These are phyloP conservation scores for Camponotus vicinus DNA, from an alignment of 1,140 invertebrate species.

Conservation along the genomic window DNA sequence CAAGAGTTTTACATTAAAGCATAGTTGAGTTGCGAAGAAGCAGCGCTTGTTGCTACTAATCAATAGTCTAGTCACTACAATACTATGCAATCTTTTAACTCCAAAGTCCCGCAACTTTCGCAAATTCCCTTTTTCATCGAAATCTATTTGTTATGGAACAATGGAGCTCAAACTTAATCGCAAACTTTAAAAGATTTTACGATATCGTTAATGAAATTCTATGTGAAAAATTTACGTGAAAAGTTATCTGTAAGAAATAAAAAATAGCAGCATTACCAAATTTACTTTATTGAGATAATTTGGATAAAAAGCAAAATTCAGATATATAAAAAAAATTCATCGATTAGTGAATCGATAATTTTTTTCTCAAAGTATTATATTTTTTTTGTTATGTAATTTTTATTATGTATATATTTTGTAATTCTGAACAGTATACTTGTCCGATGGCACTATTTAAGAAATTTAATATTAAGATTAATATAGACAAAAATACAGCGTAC, in stretches of 20 bases:
- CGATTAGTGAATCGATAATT: neutral
- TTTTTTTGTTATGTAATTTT: neutral
- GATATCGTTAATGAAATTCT: conserved; percentile 61
- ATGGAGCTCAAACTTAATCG: conserved; percentile 36
- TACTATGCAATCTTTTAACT: neutral
- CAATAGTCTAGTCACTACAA: conserved; percentile 1
- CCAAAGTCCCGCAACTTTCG: neutral
- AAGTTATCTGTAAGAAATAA: conserved; percentile 25
- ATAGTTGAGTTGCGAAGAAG: neutral
- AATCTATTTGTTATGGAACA: conserved; percentile 18
- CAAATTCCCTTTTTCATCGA: neutral
- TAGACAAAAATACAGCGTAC: neutral
- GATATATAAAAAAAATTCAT: neutral
- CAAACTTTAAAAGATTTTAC: neutral
- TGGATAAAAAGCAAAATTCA: conserved; percentile 11
- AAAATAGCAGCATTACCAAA: conserved; percentile 45
- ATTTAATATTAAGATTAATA: neutral
- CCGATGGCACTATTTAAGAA: neutral
- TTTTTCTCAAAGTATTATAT: neutral
- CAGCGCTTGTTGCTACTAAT: neutral
- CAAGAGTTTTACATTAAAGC: neutral
- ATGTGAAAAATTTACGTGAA: neutral
- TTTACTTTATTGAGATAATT: conserved; percentile 16
- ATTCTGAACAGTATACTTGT: neutral
- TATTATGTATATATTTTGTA: no score